Percentiles rank a stretch among this genome's conserved stretches.
Conservation (phyloP, 53 echinoderm and acorn worm species). For the Echinarachnius parma region DNA sequence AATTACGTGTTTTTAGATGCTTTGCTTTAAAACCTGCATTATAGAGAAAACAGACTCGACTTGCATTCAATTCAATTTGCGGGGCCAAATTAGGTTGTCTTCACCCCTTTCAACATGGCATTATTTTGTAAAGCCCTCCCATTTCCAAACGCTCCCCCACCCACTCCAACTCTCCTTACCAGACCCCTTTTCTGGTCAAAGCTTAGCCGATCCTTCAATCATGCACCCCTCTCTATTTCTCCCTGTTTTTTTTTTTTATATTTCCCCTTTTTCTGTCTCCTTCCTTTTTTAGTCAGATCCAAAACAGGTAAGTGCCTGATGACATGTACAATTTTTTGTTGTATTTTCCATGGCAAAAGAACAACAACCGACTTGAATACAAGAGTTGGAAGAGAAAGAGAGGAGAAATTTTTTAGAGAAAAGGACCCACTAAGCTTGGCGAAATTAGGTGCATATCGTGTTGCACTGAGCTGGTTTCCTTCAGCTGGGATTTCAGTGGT, state of each 20-base stretch:
- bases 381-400: neutral
- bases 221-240: too few relatives aligned
- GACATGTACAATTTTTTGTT: constrained; percentile 7
- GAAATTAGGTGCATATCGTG: constrained; percentile 29
- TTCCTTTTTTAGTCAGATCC: too few relatives aligned
- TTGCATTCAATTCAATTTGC: neutral
- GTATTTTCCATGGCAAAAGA: neutral
- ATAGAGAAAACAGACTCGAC: neutral
- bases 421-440: constrained; percentile 27
- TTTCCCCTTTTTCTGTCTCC: too few relatives aligned
- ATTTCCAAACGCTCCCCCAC: neutral
- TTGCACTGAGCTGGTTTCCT: constrained; percentile 13
- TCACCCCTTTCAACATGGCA: neutral
- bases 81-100: neutral
- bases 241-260: too few relatives aligned
- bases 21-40: too few relatives aligned
- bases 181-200: neutral
- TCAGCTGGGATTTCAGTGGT: constrained; percentile 24
- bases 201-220: too few relatives aligned
- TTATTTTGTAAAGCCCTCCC: neutral
- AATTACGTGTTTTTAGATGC: too few relatives aligned
- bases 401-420: neutral
- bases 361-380: neutral
- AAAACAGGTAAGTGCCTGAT: constrained; percentile 20
- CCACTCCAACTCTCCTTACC: neutral